A percentile compares a stretch with the other conserved stretches of the same genome.
Conservation (phyloP, 2,888 invertebrate species). For the Temnothorax ravouxi region DNA sequence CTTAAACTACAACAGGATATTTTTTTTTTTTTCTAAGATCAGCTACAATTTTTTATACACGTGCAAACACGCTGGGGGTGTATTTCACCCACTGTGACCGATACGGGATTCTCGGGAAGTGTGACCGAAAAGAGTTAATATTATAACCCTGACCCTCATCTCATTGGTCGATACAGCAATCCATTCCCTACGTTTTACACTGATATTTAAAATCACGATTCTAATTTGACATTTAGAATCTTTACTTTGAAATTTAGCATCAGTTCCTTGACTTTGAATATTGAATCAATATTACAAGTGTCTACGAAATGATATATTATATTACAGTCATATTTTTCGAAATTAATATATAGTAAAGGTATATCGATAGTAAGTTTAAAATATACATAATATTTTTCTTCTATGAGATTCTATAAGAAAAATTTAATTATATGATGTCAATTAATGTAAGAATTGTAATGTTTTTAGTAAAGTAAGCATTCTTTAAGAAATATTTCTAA, state of each 20-base stretch:
- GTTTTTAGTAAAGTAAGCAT: neutral
- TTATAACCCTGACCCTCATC: constrained; percentile 76
- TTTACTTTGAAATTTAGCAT: neutral
- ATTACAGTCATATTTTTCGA: neutral
- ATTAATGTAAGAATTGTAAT: neutral
- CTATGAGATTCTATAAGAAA: neutral
- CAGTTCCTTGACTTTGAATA: neutral
- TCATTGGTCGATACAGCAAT: constrained; percentile 55
- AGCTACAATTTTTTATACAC: no score
- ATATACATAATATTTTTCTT: neutral
- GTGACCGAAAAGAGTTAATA: no score
- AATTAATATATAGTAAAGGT: neutral
- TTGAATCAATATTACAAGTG: constrained; percentile 1
- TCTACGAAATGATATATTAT: no score
- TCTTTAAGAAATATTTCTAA: neutral
- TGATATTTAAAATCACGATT: constrained; percentile 6
- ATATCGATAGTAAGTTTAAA: neutral
- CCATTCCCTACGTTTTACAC: neutral
- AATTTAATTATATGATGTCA: neutral
- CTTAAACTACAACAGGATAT: no score
- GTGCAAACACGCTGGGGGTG: no score
- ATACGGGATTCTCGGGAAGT: no score
- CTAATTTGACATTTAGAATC: neutral
- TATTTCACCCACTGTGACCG: no score
- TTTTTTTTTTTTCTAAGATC: no score